phyloP scores from a whole-genome alignment of 2,113 vertebrate species.

The Varanus salvator region DNA sequence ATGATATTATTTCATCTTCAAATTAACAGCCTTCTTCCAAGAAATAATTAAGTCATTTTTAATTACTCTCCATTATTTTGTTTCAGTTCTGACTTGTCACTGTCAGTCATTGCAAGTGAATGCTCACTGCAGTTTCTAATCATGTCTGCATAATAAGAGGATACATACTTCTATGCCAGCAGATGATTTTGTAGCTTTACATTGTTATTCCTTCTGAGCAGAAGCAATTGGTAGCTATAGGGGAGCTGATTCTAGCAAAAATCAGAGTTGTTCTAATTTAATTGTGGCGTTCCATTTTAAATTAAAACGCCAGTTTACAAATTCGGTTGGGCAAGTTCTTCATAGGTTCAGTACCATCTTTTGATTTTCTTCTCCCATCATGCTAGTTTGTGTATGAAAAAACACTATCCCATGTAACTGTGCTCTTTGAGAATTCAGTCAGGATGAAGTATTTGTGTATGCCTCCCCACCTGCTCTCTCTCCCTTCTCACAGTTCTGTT shows the following conservation, averaged over 20 bases:
- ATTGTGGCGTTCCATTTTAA: neutral
- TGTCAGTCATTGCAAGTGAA: slow-evolving; percentile 48
- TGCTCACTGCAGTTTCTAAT: slow-evolving; percentile 54
- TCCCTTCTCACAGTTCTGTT: neutral
- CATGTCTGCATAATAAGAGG: neutral
- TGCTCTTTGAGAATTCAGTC: neutral
- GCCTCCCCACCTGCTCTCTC: neutral
- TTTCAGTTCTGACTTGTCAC: slow-evolving; percentile 49
- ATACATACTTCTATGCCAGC: slow-evolving; percentile 15
- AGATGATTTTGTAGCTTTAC: neutral
- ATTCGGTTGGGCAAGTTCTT: neutral
- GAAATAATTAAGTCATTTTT: slow-evolving; percentile 63
- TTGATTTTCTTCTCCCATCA: neutral
- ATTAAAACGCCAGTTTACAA: neutral
- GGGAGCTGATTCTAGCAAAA: neutral
- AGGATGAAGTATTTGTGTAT: neutral
- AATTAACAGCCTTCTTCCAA: slow-evolving; percentile 56
- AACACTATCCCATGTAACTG: neutral
- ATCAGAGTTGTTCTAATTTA: neutral
- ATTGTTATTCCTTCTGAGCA: neutral
- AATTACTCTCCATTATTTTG: slow-evolving; percentile 61
- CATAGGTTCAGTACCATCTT: neutral
- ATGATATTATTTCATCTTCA: slow-evolving; percentile 62
- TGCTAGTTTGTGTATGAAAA: neutral
- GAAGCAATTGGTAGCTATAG: neutral